These are phyloP conservation scores for Euproctis similis DNA, from an alignment of 2,888 invertebrate genomes.

Conservation along the genomic window DNA sequence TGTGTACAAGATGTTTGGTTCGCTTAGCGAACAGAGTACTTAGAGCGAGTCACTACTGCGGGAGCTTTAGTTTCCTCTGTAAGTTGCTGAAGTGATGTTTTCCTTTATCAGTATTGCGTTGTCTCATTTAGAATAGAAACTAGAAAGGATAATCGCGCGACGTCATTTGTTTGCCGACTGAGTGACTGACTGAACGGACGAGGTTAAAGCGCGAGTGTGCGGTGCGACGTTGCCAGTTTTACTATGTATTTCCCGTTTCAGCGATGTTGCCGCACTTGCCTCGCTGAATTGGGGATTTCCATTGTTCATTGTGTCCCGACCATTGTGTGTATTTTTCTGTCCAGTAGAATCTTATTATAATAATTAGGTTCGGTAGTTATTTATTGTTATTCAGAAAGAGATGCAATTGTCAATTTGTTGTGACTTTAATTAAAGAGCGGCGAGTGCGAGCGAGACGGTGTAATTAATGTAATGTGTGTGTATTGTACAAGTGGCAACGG, in stretches of 20 bases:
- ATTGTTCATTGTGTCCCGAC: conserved; percentile 47
- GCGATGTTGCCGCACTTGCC: conserved; percentile 56
- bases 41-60: conserved; percentile 51
- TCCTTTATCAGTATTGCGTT: conserved; percentile 70
- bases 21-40: conserved; percentile 48
- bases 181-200: too few relatives aligned
- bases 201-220: too few relatives aligned
- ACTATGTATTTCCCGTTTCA: conserved; percentile 61
- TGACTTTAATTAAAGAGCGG: conserved; percentile 30
- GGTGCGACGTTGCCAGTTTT: conserved; percentile 66
- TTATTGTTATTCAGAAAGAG: conserved; percentile 31
- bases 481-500: conserved; percentile 64
- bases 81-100: conserved; percentile 60
- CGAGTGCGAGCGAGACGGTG: conserved; percentile 48
- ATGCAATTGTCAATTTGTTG: conserved; percentile 20
- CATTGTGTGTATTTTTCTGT: conserved; percentile 30
- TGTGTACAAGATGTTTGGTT: too few relatives aligned
- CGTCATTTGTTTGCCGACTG: conserved; percentile 62
- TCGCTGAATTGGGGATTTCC: conserved; percentile 48
- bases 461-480: too few relatives aligned
- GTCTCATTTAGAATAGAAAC: conserved; percentile 66
- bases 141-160: conserved; percentile 71
- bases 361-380: conserved; percentile 36
- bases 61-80: conserved; percentile 53
- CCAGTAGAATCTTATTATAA: conserved; percentile 36